These are phyloP conservation scores for Dascillus cervinus DNA, from an alignment of 2,888 invertebrate genomes.

Conservation along the genomic window DNA sequence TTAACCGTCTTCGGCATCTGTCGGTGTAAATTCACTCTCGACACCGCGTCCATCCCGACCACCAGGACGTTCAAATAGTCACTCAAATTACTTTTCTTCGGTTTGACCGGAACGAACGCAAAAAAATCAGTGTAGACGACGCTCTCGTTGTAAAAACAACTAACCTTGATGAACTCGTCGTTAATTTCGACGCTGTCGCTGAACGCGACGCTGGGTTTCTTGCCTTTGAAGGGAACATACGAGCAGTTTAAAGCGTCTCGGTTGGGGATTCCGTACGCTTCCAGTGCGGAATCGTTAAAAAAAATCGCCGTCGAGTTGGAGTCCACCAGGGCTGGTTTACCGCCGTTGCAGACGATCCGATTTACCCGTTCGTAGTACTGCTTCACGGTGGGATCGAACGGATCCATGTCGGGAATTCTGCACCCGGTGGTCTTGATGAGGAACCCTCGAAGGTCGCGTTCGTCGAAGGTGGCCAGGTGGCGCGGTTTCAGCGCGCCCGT, in stretches of 20 bases:
- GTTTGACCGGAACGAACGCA: conserved; percentile 51
- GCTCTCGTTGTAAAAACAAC: conserved; percentile 47
- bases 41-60: conserved; percentile 79
- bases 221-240: conserved; percentile 53
- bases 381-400: conserved; percentile 51
- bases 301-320: conserved; percentile 54
- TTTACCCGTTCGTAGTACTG: conserved; percentile 47
- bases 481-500: not conserved
- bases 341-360: conserved; percentile 47
- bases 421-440: conserved; percentile 56
- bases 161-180: conserved; percentile 62
- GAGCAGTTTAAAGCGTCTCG: conserved; percentile 50
- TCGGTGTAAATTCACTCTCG: conserved; percentile 75
- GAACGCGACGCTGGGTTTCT: conserved; percentile 48
- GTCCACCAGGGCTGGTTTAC: conserved; percentile 46
- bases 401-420: conserved; percentile 56
- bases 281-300: conserved; percentile 44
- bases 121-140: conserved; percentile 62
- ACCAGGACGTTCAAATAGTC: conserved; percentile 57
- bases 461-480: not conserved
- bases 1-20: conserved; percentile 69
- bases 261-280: conserved; percentile 45
- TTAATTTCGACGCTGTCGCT: conserved; percentile 39
- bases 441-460: conserved; percentile 19
- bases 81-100: conserved; percentile 10